A percentile compares a stretch with the other conserved stretches of the same genome.
Evolutionary conservation across 2,113 vertebrate species (phyloP).

Genomic region (Chrysemys picta): DNA sequence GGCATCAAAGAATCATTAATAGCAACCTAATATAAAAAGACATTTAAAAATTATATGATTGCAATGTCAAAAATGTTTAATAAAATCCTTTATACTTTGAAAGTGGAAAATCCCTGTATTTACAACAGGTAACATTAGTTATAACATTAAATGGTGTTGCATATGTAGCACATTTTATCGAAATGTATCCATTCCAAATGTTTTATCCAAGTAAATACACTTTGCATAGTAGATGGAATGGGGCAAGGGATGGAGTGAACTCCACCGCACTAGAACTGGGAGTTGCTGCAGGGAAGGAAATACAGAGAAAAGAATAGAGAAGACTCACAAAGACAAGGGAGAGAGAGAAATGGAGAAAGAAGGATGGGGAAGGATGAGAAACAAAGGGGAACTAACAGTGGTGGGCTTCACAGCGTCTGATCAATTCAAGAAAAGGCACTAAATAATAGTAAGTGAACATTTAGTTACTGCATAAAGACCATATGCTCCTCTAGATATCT

Average conservation of each 20-base stretch:
- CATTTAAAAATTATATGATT: neutral
- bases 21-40: slow-evolving; percentile 57
- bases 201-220: neutral
- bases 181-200: neutral
- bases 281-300: neutral
- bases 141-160: neutral
- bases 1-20: slow-evolving; percentile 38
- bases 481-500: neutral
- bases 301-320: neutral
- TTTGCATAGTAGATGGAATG: neutral
- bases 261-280: neutral
- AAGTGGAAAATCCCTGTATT: neutral
- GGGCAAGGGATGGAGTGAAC: neutral
- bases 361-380: neutral
- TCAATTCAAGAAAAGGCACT: neutral
- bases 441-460: neutral
- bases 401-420: neutral
- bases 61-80: neutral
- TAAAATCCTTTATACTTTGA: neutral
- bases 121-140: neutral
- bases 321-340: neutral
- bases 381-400: neutral
- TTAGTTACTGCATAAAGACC: neutral
- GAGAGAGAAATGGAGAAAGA: neutral
- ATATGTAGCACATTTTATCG: fast-evolving